Evolutionary conservation across 2,797 vertebrate genomes (phyloP), one percentile per base, ranked within the genome.

Genomic region (Chromis chromis): DNA sequence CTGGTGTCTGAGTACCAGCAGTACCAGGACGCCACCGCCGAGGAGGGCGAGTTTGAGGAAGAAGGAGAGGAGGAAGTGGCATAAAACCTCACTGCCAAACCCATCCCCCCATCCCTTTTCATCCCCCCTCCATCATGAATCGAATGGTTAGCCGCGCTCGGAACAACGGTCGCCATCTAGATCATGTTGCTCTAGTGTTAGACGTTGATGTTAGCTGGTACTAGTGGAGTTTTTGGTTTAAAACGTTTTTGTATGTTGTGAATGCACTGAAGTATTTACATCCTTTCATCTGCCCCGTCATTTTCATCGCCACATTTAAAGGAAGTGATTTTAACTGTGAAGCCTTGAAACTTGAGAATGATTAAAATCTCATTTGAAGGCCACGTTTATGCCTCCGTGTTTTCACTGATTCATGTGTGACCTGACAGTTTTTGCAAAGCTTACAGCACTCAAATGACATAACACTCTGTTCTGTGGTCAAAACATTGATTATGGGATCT

Each of bases 1-100:
- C 93, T 97, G 90, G 96, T 97, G 60, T 97, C 96, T 0, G 96
- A 97, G 82, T 97, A 97, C 89, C 96, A 97, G 91, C 96, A 97
- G 89, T 97, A 97, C 91, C 96, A 97, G 86, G 96, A 97, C 2
- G 96, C 96, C 90, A 94, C 94, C 0, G 88, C 94, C 0, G 95
- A 96, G 76, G 94, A 95, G 81, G 94, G 93, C 16, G 94, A 94
- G 85, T 95, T 95, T 19, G 96, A 97, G 85, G 96, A 97, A 62
- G 96, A 97, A 74, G 97, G 94, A 0, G 96, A 97, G 71, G 96
- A 97, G 69, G 96, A 97, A 55, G 95, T 92, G 1, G 95, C 96
- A 59, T 97, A 94, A 94, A 83, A 52, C 44, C 52, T 27, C 70
- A 3, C 78, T 67, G 25, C 52, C 59, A 61, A 74, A 74, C 27